Evolutionary conservation across 2,113 vertebrate species (phyloP), one percentile per base, ranked within the genome.

Genomic region (Sinocyclocheilus maitianheensis): DNA sequence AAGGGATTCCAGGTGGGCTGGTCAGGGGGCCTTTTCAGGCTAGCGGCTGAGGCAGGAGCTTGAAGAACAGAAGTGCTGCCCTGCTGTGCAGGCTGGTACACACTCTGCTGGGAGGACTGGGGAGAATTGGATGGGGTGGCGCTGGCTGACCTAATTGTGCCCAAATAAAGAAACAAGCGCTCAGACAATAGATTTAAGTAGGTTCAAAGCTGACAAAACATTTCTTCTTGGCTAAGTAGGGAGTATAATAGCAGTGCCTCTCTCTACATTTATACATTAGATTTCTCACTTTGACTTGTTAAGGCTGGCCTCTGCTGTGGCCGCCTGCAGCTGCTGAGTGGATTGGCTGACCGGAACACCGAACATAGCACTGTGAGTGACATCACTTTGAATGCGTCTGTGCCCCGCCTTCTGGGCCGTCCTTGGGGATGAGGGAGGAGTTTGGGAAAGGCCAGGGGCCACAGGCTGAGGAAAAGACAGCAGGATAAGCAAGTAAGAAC

Each of bases 1-100:
- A 99, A 99, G 0, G 98, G 98, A 91, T 99, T 99, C 98, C 98
- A 99, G 0, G 95, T 90, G 34, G 93, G 90, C 83, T 93, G 92
- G 24, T 88, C 87, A 0, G 88, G 86, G 18, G 91, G 77, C 40
- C 87, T 77, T 77, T 48, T 79, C 77, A 80, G 72, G 0, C 95
- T 63, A 91, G 89, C 93, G 90, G 91, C 95, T 88, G 81, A 71
- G 18, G 75, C 53, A 65, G 84, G 58, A 60, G 22, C 81, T 40
- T 81, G 10, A 4, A 86, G 1, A 34, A 62, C 85, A 5, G 55
- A 34, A 12, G 60, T 34, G 3, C 82, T 90, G 62, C 90, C 86
- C 77, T 92, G 90, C 81, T 91, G 91, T 11, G 55, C 86, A 34
- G 88, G 84, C 48, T 94, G 91, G 63, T 86, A 89, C 14, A 85